phyloP scores from a whole-genome alignment of 2,113 vertebrate species.

The Paedocypris sp. region DNA sequence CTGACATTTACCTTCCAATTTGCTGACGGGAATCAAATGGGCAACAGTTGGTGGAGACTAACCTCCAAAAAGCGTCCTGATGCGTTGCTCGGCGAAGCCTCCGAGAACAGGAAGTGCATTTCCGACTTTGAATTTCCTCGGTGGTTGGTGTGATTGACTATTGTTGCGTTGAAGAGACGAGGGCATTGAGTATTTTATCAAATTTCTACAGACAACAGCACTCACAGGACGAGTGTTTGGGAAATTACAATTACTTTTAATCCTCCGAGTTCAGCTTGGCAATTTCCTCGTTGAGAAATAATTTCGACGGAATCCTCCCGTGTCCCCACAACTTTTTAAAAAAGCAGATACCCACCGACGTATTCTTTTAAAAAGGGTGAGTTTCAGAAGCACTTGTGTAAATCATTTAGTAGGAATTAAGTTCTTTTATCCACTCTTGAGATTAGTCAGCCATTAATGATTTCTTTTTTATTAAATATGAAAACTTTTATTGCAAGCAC shows the following conservation, averaged over 20 bases:
- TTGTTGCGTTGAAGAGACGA: slow-evolving; percentile 42
- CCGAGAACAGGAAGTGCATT: slow-evolving; percentile 9
- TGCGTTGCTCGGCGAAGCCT: not conserved
- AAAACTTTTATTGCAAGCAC: slow-evolving; percentile 53
- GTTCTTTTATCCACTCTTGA: slow-evolving; percentile 51
- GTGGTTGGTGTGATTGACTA: slow-evolving; percentile 29
- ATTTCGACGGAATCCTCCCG: slow-evolving; percentile 51
- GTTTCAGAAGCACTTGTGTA: slow-evolving; percentile 45
- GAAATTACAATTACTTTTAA: slow-evolving; percentile 58
- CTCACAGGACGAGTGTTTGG: slow-evolving; percentile 41
- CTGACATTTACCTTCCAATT: not conserved
- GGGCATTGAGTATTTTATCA: slow-evolving; percentile 54
- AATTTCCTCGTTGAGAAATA: slow-evolving; percentile 47
- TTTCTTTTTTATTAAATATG: slow-evolving; percentile 50
- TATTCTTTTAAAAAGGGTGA: slow-evolving; percentile 53
- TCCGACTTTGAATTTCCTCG: slow-evolving; percentile 30
- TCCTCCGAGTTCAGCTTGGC: slow-evolving; percentile 54
- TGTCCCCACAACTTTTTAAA: slow-evolving; percentile 52
- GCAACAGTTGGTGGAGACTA: slow-evolving; percentile 39
- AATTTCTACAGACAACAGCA: slow-evolving; percentile 41
- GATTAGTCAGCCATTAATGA: slow-evolving; percentile 60
- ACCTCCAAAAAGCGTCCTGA: slow-evolving; percentile 3
- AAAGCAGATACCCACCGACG: slow-evolving; percentile 47
- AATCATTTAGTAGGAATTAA: slow-evolving; percentile 51
- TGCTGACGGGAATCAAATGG: not conserved